A percentile compares a stretch with the other conserved stretches of the same genome.
phyloP scores from a whole-genome alignment of 2,888 invertebrate genomes.

The Ectobius pallidus region DNA sequence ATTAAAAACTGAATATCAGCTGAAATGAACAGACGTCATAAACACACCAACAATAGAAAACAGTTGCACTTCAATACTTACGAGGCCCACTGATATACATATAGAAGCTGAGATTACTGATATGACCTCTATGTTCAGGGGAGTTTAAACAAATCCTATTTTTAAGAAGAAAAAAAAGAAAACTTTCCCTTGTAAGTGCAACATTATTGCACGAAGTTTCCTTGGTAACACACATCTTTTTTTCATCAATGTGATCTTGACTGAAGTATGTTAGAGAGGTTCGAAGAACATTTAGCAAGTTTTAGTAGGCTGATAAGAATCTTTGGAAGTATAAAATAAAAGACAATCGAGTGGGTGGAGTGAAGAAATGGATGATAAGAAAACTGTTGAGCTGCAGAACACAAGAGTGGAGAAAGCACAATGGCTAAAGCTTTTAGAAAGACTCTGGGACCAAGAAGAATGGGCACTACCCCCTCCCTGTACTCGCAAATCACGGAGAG shows the following conservation, averaged over 20 bases:
- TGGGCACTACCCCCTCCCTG: neutral
- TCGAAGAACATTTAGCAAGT: constrained; percentile 19
- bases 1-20: too few species aligned
- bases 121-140: too few species aligned
- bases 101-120: too few species aligned
- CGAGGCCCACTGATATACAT: too few species aligned
- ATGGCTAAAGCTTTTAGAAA: constrained; percentile 11
- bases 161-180: too few species aligned
- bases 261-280: neutral
- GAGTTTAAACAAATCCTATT: too few species aligned
- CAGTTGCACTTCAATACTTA: too few species aligned
- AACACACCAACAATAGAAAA: too few species aligned
- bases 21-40: too few species aligned
- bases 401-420: neutral
- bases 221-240: too few species aligned
- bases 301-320: constrained; percentile 16
- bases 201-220: too few species aligned
- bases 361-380: neutral
- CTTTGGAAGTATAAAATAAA: constrained; percentile 23
- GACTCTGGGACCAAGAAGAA: neutral
- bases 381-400: constrained; percentile 6
- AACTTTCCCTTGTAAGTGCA: too few species aligned
- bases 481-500: neutral
- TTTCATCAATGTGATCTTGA: neutral
- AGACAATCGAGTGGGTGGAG: neutral